Evolutionary conservation across 2,113 vertebrate species (phyloP).

Genomic region (Okapia johnstoni): DNA sequence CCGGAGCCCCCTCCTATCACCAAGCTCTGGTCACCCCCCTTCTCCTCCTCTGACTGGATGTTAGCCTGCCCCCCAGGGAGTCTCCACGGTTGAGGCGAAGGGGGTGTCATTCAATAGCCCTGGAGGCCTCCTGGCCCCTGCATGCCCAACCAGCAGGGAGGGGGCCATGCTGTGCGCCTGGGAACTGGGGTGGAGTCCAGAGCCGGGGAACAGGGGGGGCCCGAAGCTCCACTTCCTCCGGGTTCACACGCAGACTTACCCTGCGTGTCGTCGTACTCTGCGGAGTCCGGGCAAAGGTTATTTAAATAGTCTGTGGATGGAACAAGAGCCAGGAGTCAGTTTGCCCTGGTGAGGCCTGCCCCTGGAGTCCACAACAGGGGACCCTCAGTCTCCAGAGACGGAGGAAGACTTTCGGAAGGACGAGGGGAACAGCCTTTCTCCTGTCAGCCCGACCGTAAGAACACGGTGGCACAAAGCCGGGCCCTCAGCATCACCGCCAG

Average conservation of each 20-base stretch:
- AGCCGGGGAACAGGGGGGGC: background rate
- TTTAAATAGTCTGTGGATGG: conserved; percentile 94
- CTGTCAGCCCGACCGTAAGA: accelerated
- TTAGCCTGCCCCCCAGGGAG: background rate
- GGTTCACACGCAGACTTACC: conserved; percentile 79
- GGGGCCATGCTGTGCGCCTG: background rate
- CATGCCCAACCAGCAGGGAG: background rate
- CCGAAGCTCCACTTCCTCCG: background rate
- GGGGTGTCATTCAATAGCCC: background rate
- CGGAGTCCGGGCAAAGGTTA: conserved; percentile 95
- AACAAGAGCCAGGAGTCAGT: conserved; percentile 39
- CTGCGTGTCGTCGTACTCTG: conserved; percentile 95
- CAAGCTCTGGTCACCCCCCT: background rate
- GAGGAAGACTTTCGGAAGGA: background rate
- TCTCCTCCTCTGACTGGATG: background rate
- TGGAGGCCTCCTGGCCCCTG: background rate
- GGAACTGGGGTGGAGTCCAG: background rate
- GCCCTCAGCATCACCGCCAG: no score
- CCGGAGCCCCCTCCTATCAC: no score
- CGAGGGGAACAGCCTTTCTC: no score
- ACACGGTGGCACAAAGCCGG: background rate
- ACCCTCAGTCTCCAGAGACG: background rate
- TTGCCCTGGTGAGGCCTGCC: background rate
- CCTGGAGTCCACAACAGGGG: background rate
- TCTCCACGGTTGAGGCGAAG: accelerated